Percentiles rank a stretch among this genome's conserved stretches.
Conservation (phyloP, 1,140 invertebrate genomes). For the Eupristina koningsbergeri region DNA sequence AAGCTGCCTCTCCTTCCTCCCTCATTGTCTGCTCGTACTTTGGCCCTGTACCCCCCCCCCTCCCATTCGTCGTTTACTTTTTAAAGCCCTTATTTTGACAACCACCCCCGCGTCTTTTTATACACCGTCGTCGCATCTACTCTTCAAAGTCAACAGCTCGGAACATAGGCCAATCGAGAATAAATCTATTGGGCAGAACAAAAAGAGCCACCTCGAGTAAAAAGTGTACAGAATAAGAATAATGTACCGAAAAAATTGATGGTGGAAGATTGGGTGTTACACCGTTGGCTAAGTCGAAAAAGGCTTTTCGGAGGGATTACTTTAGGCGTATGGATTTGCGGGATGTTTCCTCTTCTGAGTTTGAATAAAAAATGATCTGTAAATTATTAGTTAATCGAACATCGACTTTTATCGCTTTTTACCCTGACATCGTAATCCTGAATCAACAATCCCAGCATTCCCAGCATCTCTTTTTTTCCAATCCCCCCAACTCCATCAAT, state of each 20-base stretch:
- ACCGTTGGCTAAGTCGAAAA: background rate
- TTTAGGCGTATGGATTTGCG: no score
- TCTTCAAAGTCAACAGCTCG: background rate
- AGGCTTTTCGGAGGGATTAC: background rate
- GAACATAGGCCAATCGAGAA: background rate
- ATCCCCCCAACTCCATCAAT: constrained; percentile 12
- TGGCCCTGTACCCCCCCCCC: background rate
- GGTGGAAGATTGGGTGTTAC: background rate
- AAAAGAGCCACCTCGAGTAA: no score
- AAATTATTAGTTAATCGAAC: constrained; percentile 57
- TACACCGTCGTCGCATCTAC: background rate
- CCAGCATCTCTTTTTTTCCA: constrained; percentile 21
- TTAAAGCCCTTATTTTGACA: constrained; percentile 4
- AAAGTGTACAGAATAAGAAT: background rate
- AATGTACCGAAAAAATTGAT: background rate
- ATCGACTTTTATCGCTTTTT: constrained; percentile 53
- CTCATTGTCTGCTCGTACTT: background rate
- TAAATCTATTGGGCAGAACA: background rate
- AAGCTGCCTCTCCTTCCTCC: background rate
- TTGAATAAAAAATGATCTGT: constrained; percentile 57
- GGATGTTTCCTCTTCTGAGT: constrained; percentile 13
- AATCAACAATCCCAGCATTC: background rate
- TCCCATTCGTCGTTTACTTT: constrained; percentile 5
- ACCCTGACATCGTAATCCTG: constrained; percentile 37
- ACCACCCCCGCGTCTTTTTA: no score